phyloP scores from a whole-genome alignment of 2,113 vertebrate genomes.

The Atlantisia rogersi region DNA sequence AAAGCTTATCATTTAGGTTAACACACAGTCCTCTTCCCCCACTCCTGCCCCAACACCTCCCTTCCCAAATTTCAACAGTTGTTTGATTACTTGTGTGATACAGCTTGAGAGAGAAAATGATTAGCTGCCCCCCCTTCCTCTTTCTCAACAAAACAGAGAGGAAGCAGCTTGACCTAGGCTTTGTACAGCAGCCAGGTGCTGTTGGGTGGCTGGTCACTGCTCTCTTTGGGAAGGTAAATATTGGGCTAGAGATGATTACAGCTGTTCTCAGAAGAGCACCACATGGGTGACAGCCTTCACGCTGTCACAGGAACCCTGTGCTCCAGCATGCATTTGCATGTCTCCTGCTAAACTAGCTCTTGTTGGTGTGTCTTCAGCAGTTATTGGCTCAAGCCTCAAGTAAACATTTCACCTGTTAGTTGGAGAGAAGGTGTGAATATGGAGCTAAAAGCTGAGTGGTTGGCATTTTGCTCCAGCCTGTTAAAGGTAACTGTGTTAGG shows the following conservation, averaged over 20 bases:
- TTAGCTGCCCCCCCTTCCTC: background rate
- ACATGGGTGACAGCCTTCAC: background rate
- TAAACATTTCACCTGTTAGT: background rate
- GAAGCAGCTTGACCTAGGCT: background rate
- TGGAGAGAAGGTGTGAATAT: background rate
- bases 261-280: conserved; percentile 39
- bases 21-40: background rate
- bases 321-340: background rate
- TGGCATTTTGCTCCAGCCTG: background rate
- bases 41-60: background rate
- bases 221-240: conserved; percentile 61
- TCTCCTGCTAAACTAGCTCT: background rate
- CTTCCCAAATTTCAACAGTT: conserved; percentile 31
- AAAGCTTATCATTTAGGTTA: conserved; percentile 54
- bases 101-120: background rate
- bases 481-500: background rate
- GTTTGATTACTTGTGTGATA: conserved; percentile 42
- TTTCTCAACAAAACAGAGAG: conserved; percentile 45
- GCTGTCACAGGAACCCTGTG: background rate
- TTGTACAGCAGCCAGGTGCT: conserved; percentile 64
- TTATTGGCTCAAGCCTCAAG: background rate
- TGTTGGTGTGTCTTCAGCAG: background rate
- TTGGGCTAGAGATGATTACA: conserved; percentile 41
- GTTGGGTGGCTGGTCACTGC: background rate
- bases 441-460: background rate